phyloP scores from a whole-genome alignment of 2,888 invertebrate genomes.

The Pterostichus niger region DNA sequence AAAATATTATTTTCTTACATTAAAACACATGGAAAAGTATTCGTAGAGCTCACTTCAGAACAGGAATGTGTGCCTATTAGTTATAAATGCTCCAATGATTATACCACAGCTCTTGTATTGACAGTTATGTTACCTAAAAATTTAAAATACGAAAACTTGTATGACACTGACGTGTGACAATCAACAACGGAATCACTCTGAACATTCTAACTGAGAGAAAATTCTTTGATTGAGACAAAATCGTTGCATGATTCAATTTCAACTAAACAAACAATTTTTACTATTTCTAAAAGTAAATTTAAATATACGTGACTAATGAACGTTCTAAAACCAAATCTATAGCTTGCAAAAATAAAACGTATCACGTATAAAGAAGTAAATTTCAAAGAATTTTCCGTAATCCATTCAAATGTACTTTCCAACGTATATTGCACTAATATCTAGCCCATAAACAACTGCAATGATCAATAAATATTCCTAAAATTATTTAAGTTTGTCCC shows the following conservation, averaged over 20 bases:
- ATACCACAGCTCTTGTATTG: slow-evolving; percentile 57
- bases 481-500: slow-evolving; percentile 5
- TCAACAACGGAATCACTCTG: slow-evolving; percentile 1
- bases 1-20: slow-evolving; percentile 45
- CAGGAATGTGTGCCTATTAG: slow-evolving; percentile 62
- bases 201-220: slow-evolving; percentile 3
- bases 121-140: slow-evolving; percentile 27
- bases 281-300: too few species aligned
- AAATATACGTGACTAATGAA: too few species aligned
- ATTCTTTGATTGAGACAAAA: not conserved
- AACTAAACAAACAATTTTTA: not conserved
- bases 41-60: slow-evolving; percentile 49
- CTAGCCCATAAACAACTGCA: not conserved
- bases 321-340: too few species aligned
- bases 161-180: slow-evolving; percentile 24
- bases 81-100: slow-evolving; percentile 61
- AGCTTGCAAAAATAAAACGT: too few species aligned
- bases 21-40: slow-evolving; percentile 41
- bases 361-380: too few species aligned
- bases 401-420: not conserved
- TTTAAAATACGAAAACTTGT: slow-evolving; percentile 17
- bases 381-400: not conserved
- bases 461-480: slow-evolving; percentile 11
- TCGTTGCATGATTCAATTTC: not conserved
- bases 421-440: slow-evolving; percentile 18